Base-by-base conservation (phyloP, 1,140 invertebrate species). In the Aplysia californica region DNA sequence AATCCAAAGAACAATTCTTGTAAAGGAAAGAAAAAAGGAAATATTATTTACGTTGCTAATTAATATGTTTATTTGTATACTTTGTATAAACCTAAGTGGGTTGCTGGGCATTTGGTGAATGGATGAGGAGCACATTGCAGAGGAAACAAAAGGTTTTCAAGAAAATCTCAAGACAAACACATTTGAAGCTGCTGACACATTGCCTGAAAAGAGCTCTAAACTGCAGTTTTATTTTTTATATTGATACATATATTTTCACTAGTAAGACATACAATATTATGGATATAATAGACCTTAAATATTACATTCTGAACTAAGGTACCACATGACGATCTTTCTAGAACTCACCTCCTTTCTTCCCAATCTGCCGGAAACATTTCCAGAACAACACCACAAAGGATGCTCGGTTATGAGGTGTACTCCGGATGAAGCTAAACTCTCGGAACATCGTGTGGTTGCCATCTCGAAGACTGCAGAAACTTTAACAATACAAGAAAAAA, bases 381-480 rank as follows among this genome's bases (percentile, higher is more conserved):
- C 87, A 88, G 78, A 90, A 89, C 5, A 87, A 76, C 31, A 79
- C 71, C 6, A 90, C 84, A 84, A 90, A 90, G 18, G 87, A 89
- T 6, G 86, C 82, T 78, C 89, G 79, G 75, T 89, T 90, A 75
- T 89, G 88, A 41, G 87, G 85, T 33, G 89, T 90, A 23, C 82
- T 73, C 35, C 80, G 81, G 35, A 90, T 84, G 77, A 87, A 90
- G 56, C 69, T 76, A 69, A 83, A 89, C 29, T 89, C 89, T 79
- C 89, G 74, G 76, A 88, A 89, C 83, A 90, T 84, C 23, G 85
- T 86, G 73, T 89, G 89, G 72, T 87, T 89, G 3, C 89, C 89
- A 83, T 87, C 85, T 81, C 84, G 81, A 15, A 89, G 77, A 76
- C 84, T 85, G 66, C 72, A 81, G 68, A 90, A 90, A 79, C 89